Conservation (phyloP, 2,797 vertebrate species). For the Acipenser transmontanus region DNA sequence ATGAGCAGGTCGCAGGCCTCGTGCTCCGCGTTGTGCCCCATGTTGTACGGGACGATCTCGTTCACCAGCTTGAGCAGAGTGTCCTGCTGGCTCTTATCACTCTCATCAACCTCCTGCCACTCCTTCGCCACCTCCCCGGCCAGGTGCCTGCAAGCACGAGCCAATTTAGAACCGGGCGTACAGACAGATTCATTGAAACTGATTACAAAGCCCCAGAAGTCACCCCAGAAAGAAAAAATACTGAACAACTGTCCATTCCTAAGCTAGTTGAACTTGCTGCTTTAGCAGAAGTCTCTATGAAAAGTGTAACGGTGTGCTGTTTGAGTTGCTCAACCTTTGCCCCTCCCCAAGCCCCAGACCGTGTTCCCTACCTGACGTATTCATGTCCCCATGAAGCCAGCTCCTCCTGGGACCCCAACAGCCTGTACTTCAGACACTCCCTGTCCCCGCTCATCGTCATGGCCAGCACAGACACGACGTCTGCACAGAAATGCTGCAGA, state of each 20-base stretch:
- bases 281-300: background rate
- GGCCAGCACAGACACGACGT: conserved; percentile 92
- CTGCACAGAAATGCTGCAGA: conserved; percentile 84
- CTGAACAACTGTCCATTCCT: background rate
- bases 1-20: conserved; percentile 98
- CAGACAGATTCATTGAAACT: too few relatives aligned
- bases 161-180: background rate
- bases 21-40: conserved; percentile 95
- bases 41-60: conserved; percentile 95
- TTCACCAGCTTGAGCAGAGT: conserved; percentile 85
- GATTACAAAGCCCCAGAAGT: background rate
- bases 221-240: background rate
- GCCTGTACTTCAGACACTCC: conserved; percentile 91
- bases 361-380: conserved; percentile 78
- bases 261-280: background rate
- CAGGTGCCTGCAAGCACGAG: conserved; percentile 65
- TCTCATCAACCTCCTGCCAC: conserved; percentile 96
- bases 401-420: conserved; percentile 91
- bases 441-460: conserved; percentile 98
- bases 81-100: conserved; percentile 86
- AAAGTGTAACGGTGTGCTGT: too few relatives aligned
- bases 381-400: conserved; percentile 96
- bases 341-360: conserved; percentile 4
- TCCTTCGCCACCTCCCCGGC: conserved; percentile 95
- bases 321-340: background rate